Percentiles rank a stretch among this genome's conserved stretches.
These are phyloP conservation scores for Corythornis cristatus DNA, from an alignment of 2,113 vertebrate genomes.

Conservation along the genomic window DNA sequence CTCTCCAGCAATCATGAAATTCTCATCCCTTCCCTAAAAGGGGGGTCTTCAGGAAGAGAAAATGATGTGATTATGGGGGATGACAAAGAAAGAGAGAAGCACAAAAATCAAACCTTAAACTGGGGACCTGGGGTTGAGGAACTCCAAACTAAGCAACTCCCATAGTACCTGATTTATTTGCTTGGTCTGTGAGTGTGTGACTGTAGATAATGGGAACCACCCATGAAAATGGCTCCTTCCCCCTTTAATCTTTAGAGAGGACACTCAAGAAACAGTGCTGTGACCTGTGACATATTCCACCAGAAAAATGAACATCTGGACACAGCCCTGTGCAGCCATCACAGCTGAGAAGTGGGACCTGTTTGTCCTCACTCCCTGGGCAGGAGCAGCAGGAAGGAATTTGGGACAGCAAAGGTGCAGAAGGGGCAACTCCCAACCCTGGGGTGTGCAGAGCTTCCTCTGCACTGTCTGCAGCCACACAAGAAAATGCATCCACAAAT, in stretches of 20 bases:
- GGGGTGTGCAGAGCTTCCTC: not conserved
- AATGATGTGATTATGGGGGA: not conserved
- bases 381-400: not conserved
- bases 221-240: constrained; percentile 52
- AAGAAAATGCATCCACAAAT: not conserved
- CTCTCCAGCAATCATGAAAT: not conserved
- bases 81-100: not conserved
- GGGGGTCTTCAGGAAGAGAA: not conserved
- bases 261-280: constrained; percentile 45
- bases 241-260: constrained; percentile 59
- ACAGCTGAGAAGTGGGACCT: not conserved
- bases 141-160: not conserved
- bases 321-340: not conserved
- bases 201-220: constrained; percentile 47
- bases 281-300: constrained; percentile 24
- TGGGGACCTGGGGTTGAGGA: not conserved
- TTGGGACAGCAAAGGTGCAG: not conserved
- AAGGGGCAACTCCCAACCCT: not conserved
- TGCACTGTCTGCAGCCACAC: not conserved
- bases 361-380: not conserved
- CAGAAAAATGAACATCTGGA: constrained; percentile 62
- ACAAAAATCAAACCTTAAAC: not conserved
- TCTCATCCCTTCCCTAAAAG: not conserved
- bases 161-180: constrained; percentile 14
- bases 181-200: not conserved